Base-by-base conservation (phyloP, 2,888 invertebrate species). In the Ceraclea dissimilis region DNA sequence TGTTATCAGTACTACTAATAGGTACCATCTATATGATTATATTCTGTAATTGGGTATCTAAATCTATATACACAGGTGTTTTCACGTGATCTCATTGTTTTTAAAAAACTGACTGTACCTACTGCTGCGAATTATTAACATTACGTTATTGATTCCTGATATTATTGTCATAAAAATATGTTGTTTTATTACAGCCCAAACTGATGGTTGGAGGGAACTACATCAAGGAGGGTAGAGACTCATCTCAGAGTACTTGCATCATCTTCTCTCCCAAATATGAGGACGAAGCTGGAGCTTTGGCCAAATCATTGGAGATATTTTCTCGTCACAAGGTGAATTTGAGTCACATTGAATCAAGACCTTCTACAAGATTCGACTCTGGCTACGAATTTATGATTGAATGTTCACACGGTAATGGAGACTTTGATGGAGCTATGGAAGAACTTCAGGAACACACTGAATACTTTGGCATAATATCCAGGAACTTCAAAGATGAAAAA, bases 331-430 rank as follows among this genome's bases (percentile, higher is more conserved):
- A 79, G 51, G 86, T 97, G 16, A 96, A 96, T 71, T 80, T 97
- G 56, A 75, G 86, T 62, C 94, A 96, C 71, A 97, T 97, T 59
- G 97, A 97, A 71, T 97, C 96, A 0, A 79, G 92, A 26, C 93
- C 95, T 1, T 95, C 95, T 0, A 82, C 86, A 51, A 81, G 93
- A 59, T 39, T 39, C 13, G 79, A 83, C 34, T 84, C 79, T 13
- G 84, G 86, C 20, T 97, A 96, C 67, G 96, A 97, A 73, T 97
- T 97, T 71, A 92, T 94, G 81, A 90, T 97, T 31, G 93, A 95
- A 68, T 94, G 93, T 66, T 90, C 92, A 60, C 85, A 87, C 17
- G 75, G 76, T 1, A 76, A 80, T 0, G 91, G 90, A 0, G 83
- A 90, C 60, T 76, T 96, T 47, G 85, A 85, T 2, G 79, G 74